Percentiles rank a stretch among this genome's conserved stretches.
Conservation (phyloP, 2,888 invertebrate genomes). For the Trileptium ribeirensis region DNA sequence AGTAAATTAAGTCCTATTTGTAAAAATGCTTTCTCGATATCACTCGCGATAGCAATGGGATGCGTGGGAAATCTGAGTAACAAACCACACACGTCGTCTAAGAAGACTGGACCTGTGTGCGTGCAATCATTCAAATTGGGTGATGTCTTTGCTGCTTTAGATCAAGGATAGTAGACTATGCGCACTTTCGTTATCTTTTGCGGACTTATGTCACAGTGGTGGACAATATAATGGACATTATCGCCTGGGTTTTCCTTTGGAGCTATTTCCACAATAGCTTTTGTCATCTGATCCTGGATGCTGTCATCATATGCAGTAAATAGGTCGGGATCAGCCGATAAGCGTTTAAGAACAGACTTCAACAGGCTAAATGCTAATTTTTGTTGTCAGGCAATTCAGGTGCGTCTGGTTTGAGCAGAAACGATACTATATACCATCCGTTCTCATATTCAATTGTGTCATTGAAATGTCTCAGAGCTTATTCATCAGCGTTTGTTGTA, state of each 20-base stretch:
- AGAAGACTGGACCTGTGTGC: conserved; percentile 29
- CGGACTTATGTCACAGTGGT: conserved; percentile 31
- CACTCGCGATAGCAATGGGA: conserved; percentile 23
- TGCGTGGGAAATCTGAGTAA: conserved; percentile 30
- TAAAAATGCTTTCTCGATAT: conserved; percentile 28
- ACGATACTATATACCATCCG: background rate
- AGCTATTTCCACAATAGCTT: conserved; percentile 24
- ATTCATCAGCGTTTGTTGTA: background rate
- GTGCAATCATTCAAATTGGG: conserved; percentile 32
- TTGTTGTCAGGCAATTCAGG: background rate
- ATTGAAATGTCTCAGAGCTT: background rate
- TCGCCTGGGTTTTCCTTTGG: background rate
- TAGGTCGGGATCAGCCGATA: background rate
- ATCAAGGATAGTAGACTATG: conserved; percentile 38
- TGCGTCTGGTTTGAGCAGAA: background rate
- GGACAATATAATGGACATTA: conserved; percentile 30
- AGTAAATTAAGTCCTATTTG: conserved; percentile 27
- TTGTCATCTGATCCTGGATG: conserved; percentile 18
- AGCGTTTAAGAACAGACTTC: background rate
- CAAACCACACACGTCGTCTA: conserved; percentile 24
- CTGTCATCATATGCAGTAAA: conserved; percentile 21
- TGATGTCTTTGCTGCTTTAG: conserved; percentile 12
- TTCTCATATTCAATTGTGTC: background rate
- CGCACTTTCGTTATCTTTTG: conserved; percentile 35
- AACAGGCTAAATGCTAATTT: background rate